phyloP scores from a whole-genome alignment of 2,797 vertebrate species.

The Cirrhinus mrigala region DNA sequence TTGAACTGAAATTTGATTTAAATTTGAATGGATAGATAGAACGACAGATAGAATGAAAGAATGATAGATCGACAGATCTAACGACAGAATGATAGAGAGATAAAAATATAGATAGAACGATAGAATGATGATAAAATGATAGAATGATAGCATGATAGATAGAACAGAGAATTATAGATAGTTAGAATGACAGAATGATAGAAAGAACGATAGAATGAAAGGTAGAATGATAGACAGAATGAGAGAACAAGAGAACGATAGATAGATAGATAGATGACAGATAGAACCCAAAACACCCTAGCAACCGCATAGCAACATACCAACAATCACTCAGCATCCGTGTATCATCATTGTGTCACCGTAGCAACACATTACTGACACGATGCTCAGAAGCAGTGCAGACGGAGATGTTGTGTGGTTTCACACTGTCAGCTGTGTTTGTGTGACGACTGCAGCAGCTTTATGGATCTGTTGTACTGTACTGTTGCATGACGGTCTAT shows the following conservation, averaged over 20 bases:
- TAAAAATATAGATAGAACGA: neutral
- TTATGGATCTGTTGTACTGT: neutral
- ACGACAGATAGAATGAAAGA: too few species aligned
- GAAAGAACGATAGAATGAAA: too few species aligned
- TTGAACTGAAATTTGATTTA: too few species aligned
- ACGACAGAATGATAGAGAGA: neutral
- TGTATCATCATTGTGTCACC: neutral
- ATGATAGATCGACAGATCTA: too few species aligned
- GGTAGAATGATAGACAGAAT: too few species aligned
- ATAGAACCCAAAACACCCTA: neutral
- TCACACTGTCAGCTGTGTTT: neutral
- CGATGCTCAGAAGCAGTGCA: neutral
- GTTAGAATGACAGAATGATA: too few species aligned
- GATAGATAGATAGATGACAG: too few species aligned
- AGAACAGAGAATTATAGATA: neutral
- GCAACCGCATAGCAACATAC: neutral
- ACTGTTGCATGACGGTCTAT: constrained; percentile 8
- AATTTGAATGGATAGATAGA: too few species aligned
- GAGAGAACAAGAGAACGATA: neutral
- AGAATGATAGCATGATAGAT: neutral
- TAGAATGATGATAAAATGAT: neutral
- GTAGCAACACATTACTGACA: neutral
- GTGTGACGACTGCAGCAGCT: neutral
- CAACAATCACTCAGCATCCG: neutral
- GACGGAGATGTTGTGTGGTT: neutral